Evolutionary conservation across 2,113 vertebrate species (phyloP).

Genomic region (Lucifuga dentata): DNA sequence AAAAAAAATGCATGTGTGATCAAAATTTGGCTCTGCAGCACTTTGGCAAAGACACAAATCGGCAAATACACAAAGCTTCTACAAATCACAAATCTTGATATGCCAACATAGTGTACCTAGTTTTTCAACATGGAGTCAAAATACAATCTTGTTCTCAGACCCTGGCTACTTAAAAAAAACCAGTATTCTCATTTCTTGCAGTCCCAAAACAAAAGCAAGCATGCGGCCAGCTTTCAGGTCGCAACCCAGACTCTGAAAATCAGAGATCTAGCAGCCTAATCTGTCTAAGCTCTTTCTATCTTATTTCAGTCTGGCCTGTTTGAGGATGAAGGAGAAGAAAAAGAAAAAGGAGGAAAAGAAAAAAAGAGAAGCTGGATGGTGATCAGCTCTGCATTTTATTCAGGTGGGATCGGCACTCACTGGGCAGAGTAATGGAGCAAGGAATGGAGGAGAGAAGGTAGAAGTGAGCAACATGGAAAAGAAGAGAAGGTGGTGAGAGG

Average conservation of each 20-base stretch:
- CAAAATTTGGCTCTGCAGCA: no score
- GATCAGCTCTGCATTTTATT: conserved; percentile 49
- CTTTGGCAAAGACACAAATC: no score
- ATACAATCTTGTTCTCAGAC: not conserved
- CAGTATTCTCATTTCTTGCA: not conserved
- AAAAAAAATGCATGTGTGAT: no score
- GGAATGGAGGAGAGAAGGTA: conserved; percentile 9
- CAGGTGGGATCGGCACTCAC: conserved; percentile 38
- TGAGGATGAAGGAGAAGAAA: conserved; percentile 29
- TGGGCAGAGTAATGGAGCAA: conserved; percentile 30
- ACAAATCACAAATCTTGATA: no score
- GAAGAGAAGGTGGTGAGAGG: not conserved
- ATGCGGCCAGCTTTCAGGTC: conserved; percentile 6
- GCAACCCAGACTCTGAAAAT: conserved; percentile 30
- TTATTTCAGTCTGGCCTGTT: conserved; percentile 24
- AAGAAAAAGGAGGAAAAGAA: conserved; percentile 3
- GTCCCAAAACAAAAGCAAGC: conserved; percentile 20
- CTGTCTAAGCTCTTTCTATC: conserved; percentile 33
- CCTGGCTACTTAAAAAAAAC: not conserved
- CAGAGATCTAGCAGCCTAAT: conserved; percentile 38
- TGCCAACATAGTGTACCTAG: no score
- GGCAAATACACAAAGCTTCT: no score
- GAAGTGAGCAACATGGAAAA: not conserved
- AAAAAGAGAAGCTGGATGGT: conserved; percentile 26
- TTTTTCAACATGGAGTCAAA: not conserved